Evolutionary conservation across 2,113 vertebrate species (phyloP).

Genomic region (Sciurus niger): DNA sequence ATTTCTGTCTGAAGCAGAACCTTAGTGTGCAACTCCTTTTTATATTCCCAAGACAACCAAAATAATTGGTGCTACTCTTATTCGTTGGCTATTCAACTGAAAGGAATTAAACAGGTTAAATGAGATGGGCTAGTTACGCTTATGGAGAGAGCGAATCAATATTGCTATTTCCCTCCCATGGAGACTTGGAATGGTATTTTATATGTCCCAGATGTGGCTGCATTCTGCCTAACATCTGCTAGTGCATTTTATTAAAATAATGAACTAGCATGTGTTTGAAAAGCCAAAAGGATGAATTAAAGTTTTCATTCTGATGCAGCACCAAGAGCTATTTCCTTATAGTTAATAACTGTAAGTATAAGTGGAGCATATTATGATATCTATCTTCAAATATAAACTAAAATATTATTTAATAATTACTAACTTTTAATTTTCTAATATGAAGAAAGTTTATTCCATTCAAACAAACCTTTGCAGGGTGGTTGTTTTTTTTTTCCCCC

Average conservation of each 20-base stretch:
- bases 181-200: conserved; percentile 75
- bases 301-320: conserved; percentile 69
- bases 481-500: neutral
- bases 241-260: conserved; percentile 78
- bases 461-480: neutral
- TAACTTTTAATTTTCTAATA: conserved; percentile 61
- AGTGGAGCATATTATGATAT: neutral
- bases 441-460: conserved; percentile 56
- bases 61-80: conserved; percentile 45
- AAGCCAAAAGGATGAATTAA: conserved; percentile 62
- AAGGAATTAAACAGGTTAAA: conserved; percentile 59
- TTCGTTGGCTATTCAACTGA: conserved; percentile 6
- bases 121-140: conserved; percentile 34
- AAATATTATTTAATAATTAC: conserved; percentile 49
- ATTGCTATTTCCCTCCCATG: conserved; percentile 59
- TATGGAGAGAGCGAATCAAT: conserved; percentile 43
- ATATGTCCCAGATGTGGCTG: conserved; percentile 79
- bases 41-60: conserved; percentile 47
- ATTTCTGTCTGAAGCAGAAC: conserved; percentile 37
- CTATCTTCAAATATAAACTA: conserved; percentile 58
- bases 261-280: conserved; percentile 70
- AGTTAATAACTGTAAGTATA: conserved; percentile 29
- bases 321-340: conserved; percentile 36
- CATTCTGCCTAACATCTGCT: conserved; percentile 81
- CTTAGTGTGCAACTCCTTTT: conserved; percentile 59